These are phyloP conservation scores for Halcyon chelicuti DNA, from an alignment of 2,797 vertebrate species.

Conservation along the genomic window DNA sequence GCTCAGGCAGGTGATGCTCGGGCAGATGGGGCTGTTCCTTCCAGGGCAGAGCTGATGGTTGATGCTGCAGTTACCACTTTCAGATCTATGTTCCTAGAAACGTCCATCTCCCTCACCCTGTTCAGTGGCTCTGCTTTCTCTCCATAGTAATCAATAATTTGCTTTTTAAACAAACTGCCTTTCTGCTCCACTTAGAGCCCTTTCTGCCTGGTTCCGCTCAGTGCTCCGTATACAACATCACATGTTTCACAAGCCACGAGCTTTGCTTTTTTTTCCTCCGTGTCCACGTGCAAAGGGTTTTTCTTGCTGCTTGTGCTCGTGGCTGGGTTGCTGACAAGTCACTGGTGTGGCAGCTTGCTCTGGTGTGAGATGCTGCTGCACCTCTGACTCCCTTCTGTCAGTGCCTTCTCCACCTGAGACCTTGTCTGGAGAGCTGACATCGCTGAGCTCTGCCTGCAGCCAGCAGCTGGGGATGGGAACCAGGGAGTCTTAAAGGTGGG, in stretches of 20 bases:
- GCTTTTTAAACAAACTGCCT: not conserved
- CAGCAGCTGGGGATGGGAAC: not conserved
- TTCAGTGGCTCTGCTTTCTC: not conserved
- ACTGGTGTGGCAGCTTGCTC: not conserved
- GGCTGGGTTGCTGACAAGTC: not conserved
- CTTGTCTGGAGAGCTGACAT: not conserved
- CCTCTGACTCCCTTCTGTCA: not conserved
- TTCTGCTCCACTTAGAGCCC: not conserved
- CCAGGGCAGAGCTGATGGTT: not conserved
- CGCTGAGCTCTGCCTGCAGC: not conserved
- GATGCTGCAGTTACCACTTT: not conserved
- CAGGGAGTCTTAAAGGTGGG: not conserved
- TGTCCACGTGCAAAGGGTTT: not conserved
- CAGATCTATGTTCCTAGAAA: not conserved
- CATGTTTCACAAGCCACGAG: not conserved
- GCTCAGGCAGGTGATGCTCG: not conserved
- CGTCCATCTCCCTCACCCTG: not conserved
- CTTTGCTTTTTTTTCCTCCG: not conserved
- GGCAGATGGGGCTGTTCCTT: not conserved
- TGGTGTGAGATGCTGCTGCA: not conserved
- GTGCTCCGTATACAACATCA: not conserved
- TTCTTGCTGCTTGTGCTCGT: not conserved
- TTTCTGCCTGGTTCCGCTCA: not conserved
- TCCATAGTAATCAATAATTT: not conserved
- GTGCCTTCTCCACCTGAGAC: not conserved